Base-by-base conservation (phyloP, 2,113 vertebrate species). In the Scortum barcoo region DNA sequence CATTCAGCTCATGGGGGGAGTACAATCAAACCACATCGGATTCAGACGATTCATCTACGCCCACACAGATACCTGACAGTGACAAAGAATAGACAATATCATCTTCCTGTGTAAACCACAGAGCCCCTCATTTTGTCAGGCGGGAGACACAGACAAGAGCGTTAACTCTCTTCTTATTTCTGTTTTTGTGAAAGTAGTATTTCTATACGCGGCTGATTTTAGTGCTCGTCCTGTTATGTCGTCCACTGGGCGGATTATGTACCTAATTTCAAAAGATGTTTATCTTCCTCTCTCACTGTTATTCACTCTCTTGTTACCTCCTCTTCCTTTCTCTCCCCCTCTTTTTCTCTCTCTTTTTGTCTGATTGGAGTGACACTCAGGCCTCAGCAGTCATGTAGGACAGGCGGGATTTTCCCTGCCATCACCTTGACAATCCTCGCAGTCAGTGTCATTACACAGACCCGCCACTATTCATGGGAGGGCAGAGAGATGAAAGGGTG, bases 1-100 rank as follows among this genome's bases (percentile, higher is more conserved):
- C 90, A 88, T 90, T 88, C 80, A 61, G 51, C 80, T 88, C 76
- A 72, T 36, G 51, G 28, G 48, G 50, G 61, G 69, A 87, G 67
- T 65, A 61, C 69, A 80, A 88, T 90, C 88, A 84, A 62, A 69
- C 36, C 48, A 3, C 12, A 74, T 88, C 77, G 74, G 61, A 68
- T 67, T 72, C 50, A 54, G 68, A 61, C 56, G 22, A 76, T 61
- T 78, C 86, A 82, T 86, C 73, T 48, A 28, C 44, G 17, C 76
- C 38, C 81, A 72, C 76, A 28, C 79, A n/a, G 24, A 61, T 63
- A 81, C 69, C 42, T 62, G 13, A 14, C 65, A 16, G 38, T 65
- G 77, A 81, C 58, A 53, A 70, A 73, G 20, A 42, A 30, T 28
- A 38, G 56, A 76, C 19, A 2, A 56, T 67, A 58, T 80, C 53